phyloP scores from a whole-genome alignment of 2,113 vertebrate genomes.

The Halichoeres trimaculatus region DNA sequence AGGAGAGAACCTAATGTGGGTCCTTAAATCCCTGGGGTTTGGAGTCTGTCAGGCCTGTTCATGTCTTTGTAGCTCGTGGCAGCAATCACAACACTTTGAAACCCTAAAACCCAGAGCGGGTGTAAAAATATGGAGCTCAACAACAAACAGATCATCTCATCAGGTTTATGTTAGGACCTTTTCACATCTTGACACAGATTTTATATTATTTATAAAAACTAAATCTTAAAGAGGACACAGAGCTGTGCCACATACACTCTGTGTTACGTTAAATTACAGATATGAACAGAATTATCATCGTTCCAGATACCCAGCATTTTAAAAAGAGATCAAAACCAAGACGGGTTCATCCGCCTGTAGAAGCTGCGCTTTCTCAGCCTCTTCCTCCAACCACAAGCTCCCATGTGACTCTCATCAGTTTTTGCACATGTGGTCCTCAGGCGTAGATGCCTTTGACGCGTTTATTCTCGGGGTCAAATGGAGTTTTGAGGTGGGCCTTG shows the following conservation, averaged over 20 bases:
- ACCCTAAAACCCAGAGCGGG: background rate
- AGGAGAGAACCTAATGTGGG: too few species aligned
- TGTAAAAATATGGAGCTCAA: background rate
- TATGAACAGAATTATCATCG: background rate
- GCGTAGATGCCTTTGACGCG: constrained; percentile 91
- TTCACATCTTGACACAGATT: constrained; percentile 18
- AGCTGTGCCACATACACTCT: background rate
- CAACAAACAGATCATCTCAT: background rate
- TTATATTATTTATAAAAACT: constrained; percentile 1
- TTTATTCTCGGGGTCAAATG: constrained; percentile 93
- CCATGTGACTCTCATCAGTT: background rate
- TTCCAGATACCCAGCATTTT: constrained; percentile 1
- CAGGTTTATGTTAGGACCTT: background rate
- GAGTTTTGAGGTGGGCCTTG: constrained; percentile 89
- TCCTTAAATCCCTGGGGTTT: too few species aligned
- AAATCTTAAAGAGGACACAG: background rate
- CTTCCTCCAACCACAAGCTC: background rate
- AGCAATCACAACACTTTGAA: too few species aligned
- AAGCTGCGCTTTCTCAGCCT: constrained; percentile 10
- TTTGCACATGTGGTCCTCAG: constrained; percentile 44
- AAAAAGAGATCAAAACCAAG: background rate
- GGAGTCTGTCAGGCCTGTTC: too few species aligned
- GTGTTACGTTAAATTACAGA: constrained; percentile 7
- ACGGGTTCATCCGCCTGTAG: background rate
- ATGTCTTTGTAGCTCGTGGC: too few species aligned